Evolutionary conservation across 1,140 invertebrate genomes (phyloP), one percentile per base, ranked within the genome.

Genomic region (Atopsyche davidsoni): DNA sequence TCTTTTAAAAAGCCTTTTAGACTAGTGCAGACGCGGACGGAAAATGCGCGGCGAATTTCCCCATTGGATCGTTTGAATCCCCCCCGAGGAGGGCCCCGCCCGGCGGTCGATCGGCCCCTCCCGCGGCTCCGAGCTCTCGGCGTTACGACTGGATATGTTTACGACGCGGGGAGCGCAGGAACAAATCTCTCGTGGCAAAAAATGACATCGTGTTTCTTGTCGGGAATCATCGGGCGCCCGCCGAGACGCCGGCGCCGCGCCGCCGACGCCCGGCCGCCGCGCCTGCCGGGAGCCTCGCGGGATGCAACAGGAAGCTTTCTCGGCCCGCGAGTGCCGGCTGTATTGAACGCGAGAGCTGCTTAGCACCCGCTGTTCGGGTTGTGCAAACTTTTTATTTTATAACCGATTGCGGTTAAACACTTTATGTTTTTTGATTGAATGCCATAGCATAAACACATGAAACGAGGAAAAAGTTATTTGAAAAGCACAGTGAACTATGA

Each of bases 141-240:
- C 45, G 32, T 54, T 41, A 46, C 44, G 35, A 46, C 28, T 16
- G 52, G 28, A 52, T 34, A 54, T 47, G 52, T 54, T 54, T 54
- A 54, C 24, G 18, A 34, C 11, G 32, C 4, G 10, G 34, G 46
- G 47, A 35, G 23, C 4, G 45, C 34, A 28, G 36, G 51, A 48
- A 48, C 52, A 48, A 54, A 54, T 48, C 52, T 54, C 52, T 47
- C 34, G 44, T 47, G 51, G 51, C 51, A 41, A 53, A 53, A 52
- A 47, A 53, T 28, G 38, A 53, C 51, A 47, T 31, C 43, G 17
- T 47, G 51, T 47, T 47, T 13, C 21, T 32, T 47, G 51, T 49
- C 18, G 22, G 14, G 44, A 22, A 22, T 22, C 19, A n/a, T 14
- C 24, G 42, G 22, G 17, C 22, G 28, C 19, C 28, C 21, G 21